Evolutionary conservation across 2,113 vertebrate genomes (phyloP).

Genomic region (Oreotrochilus melanogaster): DNA sequence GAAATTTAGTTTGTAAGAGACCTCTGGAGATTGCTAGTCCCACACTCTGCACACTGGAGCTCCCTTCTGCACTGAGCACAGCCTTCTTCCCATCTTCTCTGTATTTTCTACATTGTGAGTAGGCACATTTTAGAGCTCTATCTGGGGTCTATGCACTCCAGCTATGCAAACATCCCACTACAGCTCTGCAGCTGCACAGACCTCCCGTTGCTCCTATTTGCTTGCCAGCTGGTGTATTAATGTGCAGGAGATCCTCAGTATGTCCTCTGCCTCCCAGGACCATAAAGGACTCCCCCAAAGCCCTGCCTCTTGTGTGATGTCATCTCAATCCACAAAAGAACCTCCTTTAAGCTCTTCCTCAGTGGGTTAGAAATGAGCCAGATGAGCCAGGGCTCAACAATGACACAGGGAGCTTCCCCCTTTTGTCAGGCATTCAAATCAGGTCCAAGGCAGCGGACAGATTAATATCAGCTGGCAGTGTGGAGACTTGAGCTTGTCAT

Average conservation of each 20-base stretch:
- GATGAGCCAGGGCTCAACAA: neutral
- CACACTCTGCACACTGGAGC: neutral
- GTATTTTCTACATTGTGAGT: neutral
- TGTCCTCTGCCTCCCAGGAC: neutral
- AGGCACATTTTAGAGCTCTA: neutral
- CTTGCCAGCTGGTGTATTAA: neutral
- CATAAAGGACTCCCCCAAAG: accelerated
- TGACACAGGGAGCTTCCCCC: neutral
- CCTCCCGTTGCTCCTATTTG: neutral
- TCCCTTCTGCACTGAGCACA: neutral
- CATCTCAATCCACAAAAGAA: neutral
- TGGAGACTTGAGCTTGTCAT: neutral
- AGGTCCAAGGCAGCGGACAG: neutral
- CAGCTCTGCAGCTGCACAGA: neutral
- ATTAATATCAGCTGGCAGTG: neutral
- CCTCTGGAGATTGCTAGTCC: neutral
- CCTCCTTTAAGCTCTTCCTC: neutral
- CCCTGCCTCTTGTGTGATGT: neutral
- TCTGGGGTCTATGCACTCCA: neutral
- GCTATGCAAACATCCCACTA: neutral
- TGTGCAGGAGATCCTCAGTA: neutral
- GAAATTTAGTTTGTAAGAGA: neutral
- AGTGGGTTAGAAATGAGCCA: neutral
- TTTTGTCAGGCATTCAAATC: neutral
- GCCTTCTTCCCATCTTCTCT: neutral